phyloP scores from a whole-genome alignment of 1,140 invertebrate species.

The Drosophila baimaii region DNA sequence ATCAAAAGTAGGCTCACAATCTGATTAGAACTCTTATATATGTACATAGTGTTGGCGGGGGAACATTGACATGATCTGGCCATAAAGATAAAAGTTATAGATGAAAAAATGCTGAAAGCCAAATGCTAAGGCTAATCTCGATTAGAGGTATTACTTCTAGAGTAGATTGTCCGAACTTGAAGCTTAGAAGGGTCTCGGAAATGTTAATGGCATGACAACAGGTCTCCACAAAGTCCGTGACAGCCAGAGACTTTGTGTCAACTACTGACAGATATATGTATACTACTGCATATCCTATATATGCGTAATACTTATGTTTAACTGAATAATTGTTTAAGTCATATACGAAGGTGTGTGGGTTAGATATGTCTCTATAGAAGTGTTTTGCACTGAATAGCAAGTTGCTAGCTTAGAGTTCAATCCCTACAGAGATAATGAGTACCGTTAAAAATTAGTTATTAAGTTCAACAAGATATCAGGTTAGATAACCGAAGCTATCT shows the following conservation, averaged over 20 bases:
- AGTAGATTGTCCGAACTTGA: background rate
- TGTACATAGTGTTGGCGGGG: no score
- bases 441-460: background rate
- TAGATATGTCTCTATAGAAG: background rate
- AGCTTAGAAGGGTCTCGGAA: background rate
- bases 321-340: constrained; percentile 7
- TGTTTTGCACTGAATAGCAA: background rate
- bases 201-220: constrained; percentile 18
- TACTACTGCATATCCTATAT: background rate
- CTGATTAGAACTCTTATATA: constrained; percentile 19
- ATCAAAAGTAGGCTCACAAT: background rate
- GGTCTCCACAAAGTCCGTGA: background rate
- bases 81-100: constrained; percentile 18
- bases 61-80: constrained; percentile 12
- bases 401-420: background rate
- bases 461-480: background rate
- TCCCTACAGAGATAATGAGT: background rate
- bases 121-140: constrained; percentile 10
- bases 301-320: background rate
- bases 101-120: constrained; percentile 8
- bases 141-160: constrained; percentile 8
- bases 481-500: background rate
- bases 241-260: background rate
- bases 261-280: background rate
- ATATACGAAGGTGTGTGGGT: background rate